These are phyloP conservation scores for Mirza zaza DNA, from an alignment of 2,113 vertebrate genomes.

Conservation along the genomic window DNA sequence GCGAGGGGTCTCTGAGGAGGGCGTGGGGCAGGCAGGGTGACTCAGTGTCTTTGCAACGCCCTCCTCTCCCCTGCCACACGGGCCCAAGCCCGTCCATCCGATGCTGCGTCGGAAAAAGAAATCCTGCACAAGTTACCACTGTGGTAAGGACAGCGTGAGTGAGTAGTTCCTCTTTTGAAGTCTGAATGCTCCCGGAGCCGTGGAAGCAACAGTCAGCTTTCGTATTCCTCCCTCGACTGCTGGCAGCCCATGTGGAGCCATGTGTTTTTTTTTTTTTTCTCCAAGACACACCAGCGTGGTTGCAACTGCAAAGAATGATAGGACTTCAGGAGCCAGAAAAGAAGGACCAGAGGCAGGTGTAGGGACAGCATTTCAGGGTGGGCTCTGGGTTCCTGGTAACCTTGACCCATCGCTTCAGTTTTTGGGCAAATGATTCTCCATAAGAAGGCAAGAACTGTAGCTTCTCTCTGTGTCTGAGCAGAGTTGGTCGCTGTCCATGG, in stretches of 20 bases:
- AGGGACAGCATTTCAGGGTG: background rate
- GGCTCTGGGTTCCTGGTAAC: background rate
- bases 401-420: background rate
- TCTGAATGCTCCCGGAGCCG: background rate
- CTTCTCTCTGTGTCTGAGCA: background rate
- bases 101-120: background rate
- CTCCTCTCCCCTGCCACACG: background rate
- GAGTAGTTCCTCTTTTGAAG: constrained; percentile 32
- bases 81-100: background rate
- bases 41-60: background rate
- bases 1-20: background rate
- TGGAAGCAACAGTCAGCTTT: background rate
- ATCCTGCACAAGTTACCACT: background rate
- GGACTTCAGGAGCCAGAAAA: background rate
- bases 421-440: background rate
- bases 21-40: background rate
- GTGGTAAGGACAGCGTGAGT: background rate
- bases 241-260: background rate
- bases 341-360: background rate
- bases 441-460: background rate
- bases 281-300: background rate
- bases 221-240: background rate
- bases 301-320: background rate
- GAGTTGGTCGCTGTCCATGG: accelerated
- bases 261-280: background rate